Conservation (phyloP, 2,888 invertebrate genomes). For the Serrognathus titanus region DNA sequence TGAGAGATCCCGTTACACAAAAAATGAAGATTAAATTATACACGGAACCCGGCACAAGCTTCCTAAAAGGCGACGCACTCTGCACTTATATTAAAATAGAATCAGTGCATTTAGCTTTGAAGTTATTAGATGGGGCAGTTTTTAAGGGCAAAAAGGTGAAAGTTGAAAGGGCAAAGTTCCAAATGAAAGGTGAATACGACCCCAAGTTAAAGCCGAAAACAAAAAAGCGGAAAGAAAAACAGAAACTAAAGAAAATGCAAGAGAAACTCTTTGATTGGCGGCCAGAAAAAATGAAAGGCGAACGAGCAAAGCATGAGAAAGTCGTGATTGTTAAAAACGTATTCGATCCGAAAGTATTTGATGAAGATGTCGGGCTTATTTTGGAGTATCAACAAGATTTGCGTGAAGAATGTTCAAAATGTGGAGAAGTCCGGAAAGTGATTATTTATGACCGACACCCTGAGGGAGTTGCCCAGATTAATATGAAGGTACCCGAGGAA, state of each 20-base stretch:
- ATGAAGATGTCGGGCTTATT: slow-evolving; percentile 82
- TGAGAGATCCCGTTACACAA: slow-evolving; percentile 76
- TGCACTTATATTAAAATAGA: slow-evolving; percentile 96
- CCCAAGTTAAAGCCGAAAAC: slow-evolving; percentile 88
- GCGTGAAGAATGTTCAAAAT: slow-evolving; percentile 83
- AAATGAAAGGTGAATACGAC: slow-evolving; percentile 91
- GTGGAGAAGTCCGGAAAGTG: slow-evolving; percentile 89
- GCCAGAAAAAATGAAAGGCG: slow-evolving; percentile 85
- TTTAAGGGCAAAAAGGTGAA: slow-evolving; percentile 75
- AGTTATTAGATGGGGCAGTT: slow-evolving; percentile 84
- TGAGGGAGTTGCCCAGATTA: slow-evolving; percentile 91
- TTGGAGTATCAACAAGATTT: slow-evolving; percentile 90
- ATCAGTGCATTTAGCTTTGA: slow-evolving; percentile 89
- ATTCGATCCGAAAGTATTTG: slow-evolving; percentile 86
- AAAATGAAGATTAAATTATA: slow-evolving; percentile 92
- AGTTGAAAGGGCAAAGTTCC: slow-evolving; percentile 91
- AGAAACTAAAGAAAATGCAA: slow-evolving; percentile 87
- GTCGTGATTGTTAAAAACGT: slow-evolving; percentile 91
- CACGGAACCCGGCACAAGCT: slow-evolving; percentile 70
- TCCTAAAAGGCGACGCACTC: slow-evolving; percentile 91
- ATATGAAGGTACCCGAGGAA: slow-evolving; percentile 84
- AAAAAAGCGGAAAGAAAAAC: slow-evolving; percentile 83
- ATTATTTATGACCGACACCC: slow-evolving; percentile 88
- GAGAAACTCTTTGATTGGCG: slow-evolving; percentile 96
- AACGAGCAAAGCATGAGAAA: slow-evolving; percentile 83